Base-by-base conservation (phyloP, 1,140 invertebrate species). In the Archivesica marissinica region DNA sequence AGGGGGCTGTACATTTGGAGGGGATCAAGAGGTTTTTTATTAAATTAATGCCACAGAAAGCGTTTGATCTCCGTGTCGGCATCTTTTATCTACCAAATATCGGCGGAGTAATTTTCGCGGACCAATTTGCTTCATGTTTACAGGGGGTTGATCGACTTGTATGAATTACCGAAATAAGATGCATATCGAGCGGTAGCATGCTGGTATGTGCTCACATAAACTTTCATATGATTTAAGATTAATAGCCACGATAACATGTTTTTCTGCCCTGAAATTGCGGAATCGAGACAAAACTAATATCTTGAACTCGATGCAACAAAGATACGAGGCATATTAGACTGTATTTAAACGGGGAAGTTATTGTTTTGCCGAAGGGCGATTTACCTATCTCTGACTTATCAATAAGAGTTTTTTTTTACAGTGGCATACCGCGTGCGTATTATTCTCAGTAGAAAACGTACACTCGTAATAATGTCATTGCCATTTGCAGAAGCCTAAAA, bases 191-290 rank as follows among this genome's bases (percentile, higher is more conserved):
- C 11, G 25, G 1, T 17, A 39, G 20, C 74, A 76, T 39, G 44
- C 74, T 59, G 74, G 2, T 35, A 1, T 15, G 74, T 33, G 44
- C 74, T 56, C 74, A 41, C 44, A 76, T 76, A 59, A 76, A 76
- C 74, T 56, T 76, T 76, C 74, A 13, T 76, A 76, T 59, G 54
- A 76, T 76, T 76, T 52, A 52, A 76, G 74, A 76, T 76, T 76
- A 56, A 76, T 76, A 76, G 56, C 30, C 54, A 30, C 35, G 74
- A 76, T 76, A 76, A 59, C 17, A 35, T 44, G 47, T 52, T 59
- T 59, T 56, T 35, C 20, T 35, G 33, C 33, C 35, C 30, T 38
- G 44, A 76, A 76, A 76, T 52, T 76, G 50, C 25, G 47, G 44
- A 56, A 59, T 76, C 54, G 74, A 76, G 74, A 76, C 74, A 38